Conservation (phyloP, 2,888 invertebrate species). For the Aphidius colemani region DNA sequence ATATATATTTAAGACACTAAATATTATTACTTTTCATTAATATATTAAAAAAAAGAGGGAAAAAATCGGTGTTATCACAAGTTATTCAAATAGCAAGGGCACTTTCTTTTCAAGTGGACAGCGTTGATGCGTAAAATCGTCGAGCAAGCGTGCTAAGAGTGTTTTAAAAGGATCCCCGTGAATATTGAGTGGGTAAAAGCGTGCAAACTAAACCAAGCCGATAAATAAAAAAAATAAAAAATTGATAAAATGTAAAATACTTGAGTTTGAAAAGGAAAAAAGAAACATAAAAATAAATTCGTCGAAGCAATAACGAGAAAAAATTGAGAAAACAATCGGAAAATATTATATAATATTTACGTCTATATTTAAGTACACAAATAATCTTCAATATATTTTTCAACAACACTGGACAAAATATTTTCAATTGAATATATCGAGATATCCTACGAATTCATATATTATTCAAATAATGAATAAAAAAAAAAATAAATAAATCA, state of each 20-base stretch:
- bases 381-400: too few species aligned
- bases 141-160: constrained; percentile 13
- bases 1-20: too few species aligned
- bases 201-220: background rate
- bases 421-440: background rate
- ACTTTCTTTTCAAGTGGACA: constrained; percentile 13
- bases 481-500: constrained; percentile 9
- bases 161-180: constrained; percentile 17
- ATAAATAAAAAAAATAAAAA: background rate
- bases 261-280: constrained; percentile 1
- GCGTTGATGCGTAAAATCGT: constrained; percentile 18
- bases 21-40: too few species aligned
- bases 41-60: too few species aligned
- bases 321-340: too few species aligned
- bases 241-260: background rate
- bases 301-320: too few species aligned
- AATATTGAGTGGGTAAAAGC: constrained; percentile 20
- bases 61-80: background rate
- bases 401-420: too few species aligned
- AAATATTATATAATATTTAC: too few species aligned
- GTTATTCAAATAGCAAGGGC: constrained; percentile 7
- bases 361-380: too few species aligned
- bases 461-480: constrained; percentile 8
- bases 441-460: background rate
- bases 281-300: constrained; percentile 3